These are phyloP conservation scores for Drosophila neutralis DNA, from an alignment of 2,888 invertebrate genomes.

Conservation along the genomic window DNA sequence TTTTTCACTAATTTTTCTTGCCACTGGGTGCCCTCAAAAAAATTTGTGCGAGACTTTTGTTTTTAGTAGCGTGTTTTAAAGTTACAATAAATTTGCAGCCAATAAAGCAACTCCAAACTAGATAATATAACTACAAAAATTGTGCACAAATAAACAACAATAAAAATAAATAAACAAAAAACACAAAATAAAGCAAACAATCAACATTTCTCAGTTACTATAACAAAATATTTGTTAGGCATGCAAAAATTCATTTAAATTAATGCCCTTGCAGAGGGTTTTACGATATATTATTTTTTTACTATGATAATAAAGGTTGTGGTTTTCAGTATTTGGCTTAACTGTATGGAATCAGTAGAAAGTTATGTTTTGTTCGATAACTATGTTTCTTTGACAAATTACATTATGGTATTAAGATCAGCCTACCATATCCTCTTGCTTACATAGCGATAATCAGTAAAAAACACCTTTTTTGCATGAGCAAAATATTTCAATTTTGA, in stretches of 20 bases:
- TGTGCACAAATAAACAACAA: slow-evolving; percentile 44
- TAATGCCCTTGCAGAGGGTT: slow-evolving; percentile 22
- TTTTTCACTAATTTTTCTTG: slow-evolving; percentile 15
- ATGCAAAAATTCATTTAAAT: slow-evolving; percentile 24
- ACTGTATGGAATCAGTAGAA: background rate
- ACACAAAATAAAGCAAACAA: slow-evolving; percentile 12
- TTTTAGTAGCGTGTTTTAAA: slow-evolving; percentile 58
- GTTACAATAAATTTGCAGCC: slow-evolving; percentile 48
- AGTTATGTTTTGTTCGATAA: background rate
- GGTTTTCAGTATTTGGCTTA: background rate
- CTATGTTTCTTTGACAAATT: background rate
- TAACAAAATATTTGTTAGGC: slow-evolving; percentile 25
- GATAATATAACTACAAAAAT: slow-evolving; percentile 39
- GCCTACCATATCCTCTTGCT: background rate
- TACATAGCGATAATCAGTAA: background rate
- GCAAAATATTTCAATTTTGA: background rate
- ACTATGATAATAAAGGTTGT: background rate
- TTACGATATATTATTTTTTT: background rate
- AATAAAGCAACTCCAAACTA: slow-evolving; percentile 51
- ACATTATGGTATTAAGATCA: background rate
- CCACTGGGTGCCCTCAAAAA: slow-evolving; percentile 38
- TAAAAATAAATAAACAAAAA: slow-evolving; percentile 9
- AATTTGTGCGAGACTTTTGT: slow-evolving; percentile 32
- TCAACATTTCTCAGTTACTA: slow-evolving; percentile 27
- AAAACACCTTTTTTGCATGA: background rate